A percentile compares a stretch with the other conserved stretches of the same genome.
Evolutionary conservation across 2,797 vertebrate genomes (phyloP).

Genomic region (Sorex maritimensis): DNA sequence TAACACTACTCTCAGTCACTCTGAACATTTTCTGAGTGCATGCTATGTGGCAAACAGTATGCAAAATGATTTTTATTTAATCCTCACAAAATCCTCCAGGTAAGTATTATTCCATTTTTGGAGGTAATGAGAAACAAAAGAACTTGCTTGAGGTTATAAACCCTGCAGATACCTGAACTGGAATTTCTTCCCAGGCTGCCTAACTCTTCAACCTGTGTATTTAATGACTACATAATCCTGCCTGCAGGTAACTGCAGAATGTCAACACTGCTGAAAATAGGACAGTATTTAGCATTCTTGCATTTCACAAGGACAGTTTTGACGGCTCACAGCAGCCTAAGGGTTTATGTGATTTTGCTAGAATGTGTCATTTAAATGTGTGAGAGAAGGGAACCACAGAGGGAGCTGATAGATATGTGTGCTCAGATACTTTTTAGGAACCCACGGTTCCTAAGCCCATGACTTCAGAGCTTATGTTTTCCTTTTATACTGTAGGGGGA

Average conservation of each 20-base stretch:
- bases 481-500: conserved; percentile 3
- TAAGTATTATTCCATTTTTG: background rate
- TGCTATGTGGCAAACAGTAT: background rate
- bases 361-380: conserved; percentile 4
- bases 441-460: background rate
- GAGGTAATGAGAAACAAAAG: background rate
- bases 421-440: conserved; percentile 7
- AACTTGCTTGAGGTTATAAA: background rate
- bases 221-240: background rate
- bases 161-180: background rate
- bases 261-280: conserved; percentile 13
- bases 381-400: background rate
- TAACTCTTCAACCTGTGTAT: background rate
- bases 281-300: background rate
- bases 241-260: background rate
- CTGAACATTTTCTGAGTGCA: background rate
- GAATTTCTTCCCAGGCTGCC: conserved; percentile 2
- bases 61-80: background rate
- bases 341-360: background rate
- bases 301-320: background rate
- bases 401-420: background rate
- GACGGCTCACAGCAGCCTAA: background rate
- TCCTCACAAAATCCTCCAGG: conserved; percentile 2
- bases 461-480: conserved; percentile 2
- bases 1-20: background rate